Conservation (phyloP, 1,140 invertebrate genomes). For the Trachelipus rathkii region DNA sequence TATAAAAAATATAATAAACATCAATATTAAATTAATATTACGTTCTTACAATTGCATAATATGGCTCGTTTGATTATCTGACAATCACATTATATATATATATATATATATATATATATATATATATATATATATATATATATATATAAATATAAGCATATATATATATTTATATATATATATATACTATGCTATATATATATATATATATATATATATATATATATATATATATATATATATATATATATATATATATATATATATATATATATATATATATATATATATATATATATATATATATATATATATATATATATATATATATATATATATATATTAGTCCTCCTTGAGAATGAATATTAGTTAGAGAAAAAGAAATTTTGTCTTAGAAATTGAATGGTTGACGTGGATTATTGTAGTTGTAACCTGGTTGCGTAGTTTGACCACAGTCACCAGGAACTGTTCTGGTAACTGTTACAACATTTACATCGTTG, state of each 20-base stretch:
- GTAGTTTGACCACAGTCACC: constrained; percentile 17
- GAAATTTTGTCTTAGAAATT: background rate
- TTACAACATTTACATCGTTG: background rate
- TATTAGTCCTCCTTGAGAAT: background rate
- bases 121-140: background rate
- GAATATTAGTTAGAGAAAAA: background rate
- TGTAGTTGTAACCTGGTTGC: constrained; percentile 28
- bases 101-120: too few species aligned
- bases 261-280: background rate
- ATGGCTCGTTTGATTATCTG: too few species aligned
- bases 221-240: constrained; percentile 15
- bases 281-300: constrained; percentile 8
- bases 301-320: constrained; percentile 15
- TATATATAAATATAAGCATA: too few species aligned
- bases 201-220: constrained; percentile 10
- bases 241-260: constrained; percentile 5
- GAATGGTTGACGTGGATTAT: constrained; percentile 13
- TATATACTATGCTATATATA: too few species aligned
- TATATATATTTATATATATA: too few species aligned
- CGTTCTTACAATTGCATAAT: too few species aligned
- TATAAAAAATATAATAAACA: too few species aligned
- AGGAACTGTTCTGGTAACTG: constrained; percentile 25
- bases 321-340: constrained; percentile 2
- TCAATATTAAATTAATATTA: too few species aligned
- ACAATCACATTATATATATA: too few species aligned